Percentiles rank a stretch among this genome's conserved stretches.
Evolutionary conservation across 1,140 invertebrate species (phyloP).

Genomic region (Trissolcus basalis): DNA sequence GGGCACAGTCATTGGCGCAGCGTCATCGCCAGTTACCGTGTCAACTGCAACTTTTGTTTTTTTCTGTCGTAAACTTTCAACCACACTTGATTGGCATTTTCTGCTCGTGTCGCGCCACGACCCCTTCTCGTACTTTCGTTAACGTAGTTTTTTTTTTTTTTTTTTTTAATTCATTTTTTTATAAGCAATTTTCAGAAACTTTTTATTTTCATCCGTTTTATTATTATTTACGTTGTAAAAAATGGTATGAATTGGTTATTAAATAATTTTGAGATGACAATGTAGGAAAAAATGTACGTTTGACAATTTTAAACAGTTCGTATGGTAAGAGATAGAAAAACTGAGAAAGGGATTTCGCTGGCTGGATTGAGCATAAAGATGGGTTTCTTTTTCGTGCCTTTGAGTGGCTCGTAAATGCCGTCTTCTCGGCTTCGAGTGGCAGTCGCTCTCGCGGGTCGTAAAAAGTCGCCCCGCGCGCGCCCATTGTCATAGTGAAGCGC

Average conservation of each 20-base stretch:
- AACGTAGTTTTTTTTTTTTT: too few relatives aligned
- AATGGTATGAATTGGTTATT: too few relatives aligned
- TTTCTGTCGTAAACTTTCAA: constrained; percentile 28
- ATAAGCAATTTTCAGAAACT: not conserved
- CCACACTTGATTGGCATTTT: constrained; percentile 26
- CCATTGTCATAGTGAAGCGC: constrained; percentile 40
- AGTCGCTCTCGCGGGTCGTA: constrained; percentile 64
- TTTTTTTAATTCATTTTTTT: not conserved
- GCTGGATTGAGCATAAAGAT: constrained; percentile 53
- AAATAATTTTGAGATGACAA: too few relatives aligned
- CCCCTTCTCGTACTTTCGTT: not conserved
- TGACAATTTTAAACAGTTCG: constrained; percentile 48
- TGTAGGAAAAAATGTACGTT: constrained; percentile 21
- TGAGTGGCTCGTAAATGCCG: constrained; percentile 66
- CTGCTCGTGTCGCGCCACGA: constrained; percentile 1
- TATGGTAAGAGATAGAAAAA: constrained; percentile 17
- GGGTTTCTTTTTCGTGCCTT: constrained; percentile 46
- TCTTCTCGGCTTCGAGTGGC: constrained; percentile 35
- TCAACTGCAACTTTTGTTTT: constrained; percentile 12
- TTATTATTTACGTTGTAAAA: too few relatives aligned
- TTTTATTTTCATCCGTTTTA: not conserved
- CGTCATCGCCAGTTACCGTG: constrained; percentile 45
- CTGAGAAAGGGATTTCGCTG: constrained; percentile 3
- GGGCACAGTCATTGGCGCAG: constrained; percentile 38
- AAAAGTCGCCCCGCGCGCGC: constrained; percentile 52